These are phyloP conservation scores for Coenobita brevimanus DNA, from an alignment of 1,140 invertebrate species.

Conservation along the genomic window DNA sequence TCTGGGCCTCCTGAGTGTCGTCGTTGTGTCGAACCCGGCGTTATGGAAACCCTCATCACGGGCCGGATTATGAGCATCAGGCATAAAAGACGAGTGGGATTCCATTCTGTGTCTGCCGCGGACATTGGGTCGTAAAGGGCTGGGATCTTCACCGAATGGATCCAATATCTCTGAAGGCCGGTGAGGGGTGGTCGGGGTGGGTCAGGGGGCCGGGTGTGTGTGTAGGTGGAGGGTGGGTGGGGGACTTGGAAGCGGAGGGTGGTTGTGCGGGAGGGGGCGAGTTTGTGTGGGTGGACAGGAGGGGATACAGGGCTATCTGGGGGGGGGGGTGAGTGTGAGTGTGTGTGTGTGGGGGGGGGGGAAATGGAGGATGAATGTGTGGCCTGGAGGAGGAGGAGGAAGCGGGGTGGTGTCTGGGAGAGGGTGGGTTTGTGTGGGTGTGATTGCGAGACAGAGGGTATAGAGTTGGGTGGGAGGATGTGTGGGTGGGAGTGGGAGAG, in stretches of 20 bases:
- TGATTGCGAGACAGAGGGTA: not conserved
- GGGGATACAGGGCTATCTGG: too few species aligned
- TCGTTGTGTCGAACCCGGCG: too few species aligned
- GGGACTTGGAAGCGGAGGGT: too few species aligned
- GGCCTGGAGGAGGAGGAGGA: not conserved
- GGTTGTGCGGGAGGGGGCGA: too few species aligned
- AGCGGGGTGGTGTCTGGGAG: not conserved
- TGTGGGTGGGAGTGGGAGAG: not conserved
- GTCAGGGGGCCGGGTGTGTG: too few species aligned
- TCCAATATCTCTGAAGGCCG: constrained; percentile 24
- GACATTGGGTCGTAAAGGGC: constrained; percentile 44
- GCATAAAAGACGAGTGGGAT: constrained; percentile 49
- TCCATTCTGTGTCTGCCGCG: constrained; percentile 33
- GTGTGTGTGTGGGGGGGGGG: not conserved
- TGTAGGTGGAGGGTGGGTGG: too few species aligned
- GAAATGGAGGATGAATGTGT: not conserved
- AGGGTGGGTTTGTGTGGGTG: not conserved
- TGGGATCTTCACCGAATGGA: constrained; percentile 22
- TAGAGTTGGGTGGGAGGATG: not conserved
- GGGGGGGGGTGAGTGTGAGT: too few species aligned
- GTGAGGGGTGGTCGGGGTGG: not conserved
- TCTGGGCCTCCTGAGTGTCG: too few species aligned
- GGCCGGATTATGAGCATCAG: constrained; percentile 28
- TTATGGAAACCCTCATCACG: constrained; percentile 17
- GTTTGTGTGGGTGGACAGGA: too few species aligned